Evolutionary conservation across 2,797 vertebrate genomes (phyloP).

Genomic region (Crenuchus spilurus): DNA sequence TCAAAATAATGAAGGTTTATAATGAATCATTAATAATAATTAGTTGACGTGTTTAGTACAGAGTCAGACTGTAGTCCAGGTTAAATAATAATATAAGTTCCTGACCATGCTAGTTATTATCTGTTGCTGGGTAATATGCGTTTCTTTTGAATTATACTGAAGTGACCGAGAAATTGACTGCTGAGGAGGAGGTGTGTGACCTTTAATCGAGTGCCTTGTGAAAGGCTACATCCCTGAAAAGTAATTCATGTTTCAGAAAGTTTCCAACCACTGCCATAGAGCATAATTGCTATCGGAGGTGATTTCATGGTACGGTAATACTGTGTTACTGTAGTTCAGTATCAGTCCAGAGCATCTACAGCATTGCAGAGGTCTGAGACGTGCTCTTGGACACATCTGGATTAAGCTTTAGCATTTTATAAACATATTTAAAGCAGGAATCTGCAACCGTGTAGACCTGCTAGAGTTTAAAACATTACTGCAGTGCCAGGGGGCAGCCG

Average conservation of each 20-base stretch:
- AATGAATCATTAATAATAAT: too few relatives aligned
- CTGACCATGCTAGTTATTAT: background rate
- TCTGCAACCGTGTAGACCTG: too few relatives aligned
- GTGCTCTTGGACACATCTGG: background rate
- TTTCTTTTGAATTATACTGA: background rate
- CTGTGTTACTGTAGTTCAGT: too few relatives aligned
- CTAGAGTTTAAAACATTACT: too few relatives aligned
- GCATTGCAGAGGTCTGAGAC: too few relatives aligned
- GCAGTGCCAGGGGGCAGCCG: too few relatives aligned
- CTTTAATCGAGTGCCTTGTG: background rate
- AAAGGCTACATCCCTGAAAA: background rate
- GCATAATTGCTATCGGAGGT: background rate
- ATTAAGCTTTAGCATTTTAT: constrained; percentile 5
- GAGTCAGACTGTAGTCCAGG: too few relatives aligned
- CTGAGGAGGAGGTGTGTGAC: background rate
- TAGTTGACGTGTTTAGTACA: too few relatives aligned
- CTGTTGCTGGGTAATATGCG: constrained; percentile 6
- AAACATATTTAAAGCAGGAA: background rate
- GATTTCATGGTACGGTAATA: background rate
- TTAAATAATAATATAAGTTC: background rate
- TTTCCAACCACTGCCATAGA: background rate
- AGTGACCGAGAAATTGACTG: background rate
- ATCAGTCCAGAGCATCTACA: too few relatives aligned
- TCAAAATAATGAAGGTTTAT: too few relatives aligned
- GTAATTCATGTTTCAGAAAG: background rate